A percentile compares a stretch with the other conserved stretches of the same genome.
phyloP scores from a whole-genome alignment of 2,113 vertebrate genomes.

The Apodemus sylvaticus region DNA sequence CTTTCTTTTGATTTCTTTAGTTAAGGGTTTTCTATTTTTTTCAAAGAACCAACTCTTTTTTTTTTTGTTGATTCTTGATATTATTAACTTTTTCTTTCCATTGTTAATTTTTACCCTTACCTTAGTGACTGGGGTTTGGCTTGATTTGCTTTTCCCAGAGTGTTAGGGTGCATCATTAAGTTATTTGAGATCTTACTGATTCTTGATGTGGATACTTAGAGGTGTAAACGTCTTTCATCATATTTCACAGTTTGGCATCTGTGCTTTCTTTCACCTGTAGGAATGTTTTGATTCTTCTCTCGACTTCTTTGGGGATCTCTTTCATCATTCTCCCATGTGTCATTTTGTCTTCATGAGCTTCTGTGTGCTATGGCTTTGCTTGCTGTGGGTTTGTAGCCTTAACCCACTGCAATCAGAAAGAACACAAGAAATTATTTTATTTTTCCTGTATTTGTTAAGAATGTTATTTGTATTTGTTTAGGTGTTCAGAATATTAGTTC shows the following conservation, averaged over 20 bases:
- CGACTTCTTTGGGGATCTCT: background rate
- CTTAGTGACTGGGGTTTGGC: background rate
- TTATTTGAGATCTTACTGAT: background rate
- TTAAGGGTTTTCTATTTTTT: background rate
- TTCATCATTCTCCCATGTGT: background rate
- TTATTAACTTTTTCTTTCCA: background rate
- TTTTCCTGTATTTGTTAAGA: background rate
- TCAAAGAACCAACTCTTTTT: background rate
- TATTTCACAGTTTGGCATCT: background rate
- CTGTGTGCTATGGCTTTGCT: background rate
- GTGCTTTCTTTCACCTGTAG: background rate
- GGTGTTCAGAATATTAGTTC: background rate
- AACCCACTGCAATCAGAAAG: background rate
- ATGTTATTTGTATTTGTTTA: too few species aligned
- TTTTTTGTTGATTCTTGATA: background rate
- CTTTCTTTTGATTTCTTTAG: background rate
- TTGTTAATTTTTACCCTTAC: background rate
- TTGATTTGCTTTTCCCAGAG: background rate
- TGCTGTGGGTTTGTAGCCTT: background rate
- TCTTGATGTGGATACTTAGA: background rate
- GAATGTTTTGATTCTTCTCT: background rate
- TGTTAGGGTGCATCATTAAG: background rate
- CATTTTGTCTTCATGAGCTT: background rate
- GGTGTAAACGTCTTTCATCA: background rate
- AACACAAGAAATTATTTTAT: background rate